Base-by-base conservation (phyloP, 2,113 vertebrate genomes). In the Elachura formosa region DNA sequence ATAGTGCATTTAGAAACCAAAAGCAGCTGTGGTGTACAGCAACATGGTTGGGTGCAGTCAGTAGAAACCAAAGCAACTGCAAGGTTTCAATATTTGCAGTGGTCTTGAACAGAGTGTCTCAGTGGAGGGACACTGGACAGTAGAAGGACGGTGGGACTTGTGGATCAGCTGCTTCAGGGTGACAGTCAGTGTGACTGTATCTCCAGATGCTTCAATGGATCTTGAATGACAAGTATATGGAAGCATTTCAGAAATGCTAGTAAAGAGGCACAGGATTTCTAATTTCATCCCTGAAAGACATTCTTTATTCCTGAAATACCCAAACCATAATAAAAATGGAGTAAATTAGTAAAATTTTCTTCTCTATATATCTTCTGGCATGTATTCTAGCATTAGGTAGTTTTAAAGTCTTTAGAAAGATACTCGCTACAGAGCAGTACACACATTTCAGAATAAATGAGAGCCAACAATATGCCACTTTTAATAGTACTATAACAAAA, bases 401-500 rank as follows among this genome's bases (percentile, higher is more conserved):
- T 40, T 82, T 61, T 48, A 36, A 94, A 96, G 36, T 84, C 43
- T 43, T 68, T 66, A 54, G 33, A 28, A 66, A 78, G 33, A 45
- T 77, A 51, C 26, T 59, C 68, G 36, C 5, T 85, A 43, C 14
- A 52, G 54, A 90, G 72, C n/a, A 89, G 41, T 68, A 63, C 24
- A 83, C 41, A 83, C 88, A 55, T 76, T 76, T 23, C 82, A 84
- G 58, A 90, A 73, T 54, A 86, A 84, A 63, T 38, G 25, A 90
- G 59, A 93, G 86, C 21, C 17, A 91, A 56, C 66, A 93, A 6
- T 84, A 78, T 28, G 9, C 78, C 75, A 93, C 59, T 24, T 96
- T 93, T 95, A 94, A 93, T 83, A 73, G 36, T 46, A 90, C 55
- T 74, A 9, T 77, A 92, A 85, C 90, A 96, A 95, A 92, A 84